Evolutionary conservation across 2,888 invertebrate genomes (phyloP), one percentile per base, ranked within the genome.

Genomic region (Mythimna ferrago): DNA sequence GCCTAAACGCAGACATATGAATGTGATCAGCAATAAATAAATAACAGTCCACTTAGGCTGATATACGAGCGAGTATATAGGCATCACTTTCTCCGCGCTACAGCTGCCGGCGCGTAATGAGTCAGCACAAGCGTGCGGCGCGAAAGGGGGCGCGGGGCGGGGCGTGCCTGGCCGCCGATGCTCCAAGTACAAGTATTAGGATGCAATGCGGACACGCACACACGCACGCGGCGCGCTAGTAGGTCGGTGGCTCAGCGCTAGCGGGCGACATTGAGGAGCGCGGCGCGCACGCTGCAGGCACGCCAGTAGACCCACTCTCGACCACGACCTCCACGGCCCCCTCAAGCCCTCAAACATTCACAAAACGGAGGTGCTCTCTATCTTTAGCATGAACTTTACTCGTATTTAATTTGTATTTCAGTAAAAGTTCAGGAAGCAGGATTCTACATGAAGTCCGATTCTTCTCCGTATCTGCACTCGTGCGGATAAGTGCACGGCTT

Each of bases 31-130:
- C 32, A 35, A 61, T 51, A 32, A 48, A 65, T 65, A 57, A 61
- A 69, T 65, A 44, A 56, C 56, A 60, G 11, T 19, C 19, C 48
- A 65, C 11, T 58, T 67, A n/a, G n/a, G 32, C 53, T 16, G 48
- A 48, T 48, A 14, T 16, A 58, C 35, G 10, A 54, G 38, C 21
- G 16, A n/a, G 21, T 21, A 19, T 10, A n/a, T 9, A n/a, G 14
- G 44, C 35, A 58, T 58, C 26, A 58, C 44, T 63, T 58, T 68
- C 69, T 21, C n/a, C 53, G 53, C 10, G 26, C 67, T 16, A 35
- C 56, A 56, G 51, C 74, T n/a, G 56, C 68, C 38, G 56, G 44
- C 35, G 38, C 48, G n/a, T 48, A 11, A 38, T 68, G 54, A 64
- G 19, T 35, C 54, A 35, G 35, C 48, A 14, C 5, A 14, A 44